Base-by-base conservation (phyloP, 2,113 vertebrate genomes). In the Cephalopterus ornatus region DNA sequence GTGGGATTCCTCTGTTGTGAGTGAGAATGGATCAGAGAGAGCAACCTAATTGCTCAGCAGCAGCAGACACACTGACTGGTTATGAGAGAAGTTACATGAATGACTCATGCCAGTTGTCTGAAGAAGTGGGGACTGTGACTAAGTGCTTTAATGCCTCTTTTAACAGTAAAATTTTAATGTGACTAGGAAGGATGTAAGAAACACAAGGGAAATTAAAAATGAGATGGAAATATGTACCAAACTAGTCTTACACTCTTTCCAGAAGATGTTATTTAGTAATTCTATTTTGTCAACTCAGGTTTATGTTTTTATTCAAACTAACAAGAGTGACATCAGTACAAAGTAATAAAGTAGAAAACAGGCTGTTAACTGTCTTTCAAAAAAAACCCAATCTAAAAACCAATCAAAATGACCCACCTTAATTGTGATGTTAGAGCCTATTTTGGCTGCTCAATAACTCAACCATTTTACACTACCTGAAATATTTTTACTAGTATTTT, bases 11-110 rank as follows among this genome's bases (percentile, higher is more conserved):
- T 93, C 79, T 93, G 84, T 65, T 61, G 58, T 53, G 82, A 92
- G 72, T 24, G 47, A 85, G 81, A 77, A 66, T 58, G 74, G 74
- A 91, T 91, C 87, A 93, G 67, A 89, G 42, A 87, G 89, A 89
- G 22, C 66, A 89, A 91, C 41, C 62, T 82, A 77, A 92, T n/a
- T 82, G 84, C 93, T 92, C 93, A 87, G 93, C 71, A 88, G 59
- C 68, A 68, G 81, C 44, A 62, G 23, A 33, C 32, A 42, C 5
- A 47, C 66, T 22, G 62, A n/a, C 50, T 74, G 44, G 20, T 6
- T 67, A 6, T 16, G 33, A 44, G 5, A n/a, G 41, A 85, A 81
- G 30, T 37, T 79, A 32, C 6, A 12, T 72, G 77, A 91, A 41
- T 82, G 70, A 91, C 53, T 95, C 49, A 17, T 5, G 22, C 65